Evolutionary conservation across 2,888 invertebrate genomes (phyloP), one percentile per base, ranked within the genome.

Genomic region (Anticlea derivata): DNA sequence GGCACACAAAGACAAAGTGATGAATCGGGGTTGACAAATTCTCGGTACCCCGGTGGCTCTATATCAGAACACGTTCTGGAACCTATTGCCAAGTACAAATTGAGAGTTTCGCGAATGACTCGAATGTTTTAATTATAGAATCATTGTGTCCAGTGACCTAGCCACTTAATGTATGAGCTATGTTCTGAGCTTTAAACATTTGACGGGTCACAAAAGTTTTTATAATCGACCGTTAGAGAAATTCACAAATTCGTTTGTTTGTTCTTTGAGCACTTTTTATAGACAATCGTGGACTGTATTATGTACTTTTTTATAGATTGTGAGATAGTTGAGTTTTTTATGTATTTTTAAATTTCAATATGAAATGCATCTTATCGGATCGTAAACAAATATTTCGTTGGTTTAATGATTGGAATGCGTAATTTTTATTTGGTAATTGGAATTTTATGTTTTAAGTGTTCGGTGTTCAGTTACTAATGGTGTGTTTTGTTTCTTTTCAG

Each of bases 201-300:
- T 67, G 69, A 66, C 67, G 64, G 61, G 63, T 66, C 70, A 58
- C 55, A 60, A 55, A 55, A 47, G 35, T 43, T 45, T 57, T 57
- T 56, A 30, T 45, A 50, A 50, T 52, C 29, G 44, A 41, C 55
- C 50, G 57, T 54, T 61, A 53, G 26, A 55, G 30, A 49, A 49
- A 37, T 55, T 48, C 52, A 55, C 55, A 58, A 61, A 59, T 61
- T 40, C 39, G 60, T 54, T 47, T 60, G 51, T 61, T 59, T 60
- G 59, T 60, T 57, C 53, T 53, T 50, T 35, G 40, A 23, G 27
- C 30, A 47, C 37, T 51, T 55, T 57, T 56, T 56, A 50, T 51
- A 55, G 50, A 52, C 44, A 47, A 37, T 54, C 49, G 54, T 46
- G 39, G 50, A 50, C 40, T 49, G 43, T 38, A 39, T 58, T 58